Percentiles rank a stretch among this genome's conserved stretches.
Evolutionary conservation across 2,113 vertebrate species (phyloP).

Genomic region (Clarias gariepinus): DNA sequence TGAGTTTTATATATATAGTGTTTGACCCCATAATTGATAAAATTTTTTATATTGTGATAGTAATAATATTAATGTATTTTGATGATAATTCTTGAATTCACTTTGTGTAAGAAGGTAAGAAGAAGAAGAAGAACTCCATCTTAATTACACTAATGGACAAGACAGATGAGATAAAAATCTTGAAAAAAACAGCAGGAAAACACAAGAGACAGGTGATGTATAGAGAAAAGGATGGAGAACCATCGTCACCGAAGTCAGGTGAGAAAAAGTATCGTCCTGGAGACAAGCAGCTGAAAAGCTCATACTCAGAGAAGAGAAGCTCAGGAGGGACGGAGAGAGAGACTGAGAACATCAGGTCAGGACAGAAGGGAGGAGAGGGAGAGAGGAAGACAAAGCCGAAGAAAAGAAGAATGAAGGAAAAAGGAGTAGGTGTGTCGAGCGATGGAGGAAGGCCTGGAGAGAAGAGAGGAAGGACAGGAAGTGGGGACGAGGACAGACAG

Average conservation of each 20-base stretch:
- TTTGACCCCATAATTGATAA: neutral
- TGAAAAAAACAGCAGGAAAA: neutral
- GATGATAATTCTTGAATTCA: neutral
- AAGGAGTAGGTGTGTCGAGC: neutral
- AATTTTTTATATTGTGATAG: neutral
- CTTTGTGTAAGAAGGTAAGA: neutral
- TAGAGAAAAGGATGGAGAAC: neutral
- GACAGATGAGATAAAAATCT: neutral
- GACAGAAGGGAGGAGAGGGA: neutral
- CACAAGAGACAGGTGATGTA: neutral
- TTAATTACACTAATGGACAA: neutral
- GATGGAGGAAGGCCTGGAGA: neutral
- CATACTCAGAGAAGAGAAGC: neutral
- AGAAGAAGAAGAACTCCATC: neutral
- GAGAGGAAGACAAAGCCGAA: neutral
- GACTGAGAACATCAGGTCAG: neutral
- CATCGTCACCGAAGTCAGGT: neutral
- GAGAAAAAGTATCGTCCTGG: neutral
- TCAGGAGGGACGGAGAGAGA: neutral
- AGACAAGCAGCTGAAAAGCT: neutral
- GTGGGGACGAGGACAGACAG: neutral
- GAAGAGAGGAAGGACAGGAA: neutral
- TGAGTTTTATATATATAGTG: neutral
- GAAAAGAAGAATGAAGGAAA: neutral
- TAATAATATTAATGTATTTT: neutral